phyloP scores from a whole-genome alignment of 2,888 invertebrate genomes.

The Chrysolina haemoptera region DNA sequence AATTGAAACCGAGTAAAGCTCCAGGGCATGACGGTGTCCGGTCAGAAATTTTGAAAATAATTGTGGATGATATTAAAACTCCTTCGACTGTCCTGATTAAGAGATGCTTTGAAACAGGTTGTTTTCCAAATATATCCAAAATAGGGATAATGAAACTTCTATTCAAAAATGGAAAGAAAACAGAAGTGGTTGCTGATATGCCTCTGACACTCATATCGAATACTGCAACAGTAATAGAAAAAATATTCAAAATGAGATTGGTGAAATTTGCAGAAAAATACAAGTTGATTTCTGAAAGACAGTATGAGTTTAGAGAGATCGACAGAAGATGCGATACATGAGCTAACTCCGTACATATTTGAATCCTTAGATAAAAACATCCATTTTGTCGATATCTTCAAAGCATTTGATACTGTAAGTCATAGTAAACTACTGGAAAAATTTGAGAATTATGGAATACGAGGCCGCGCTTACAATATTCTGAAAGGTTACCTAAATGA shows the following conservation, averaged over 20 bases:
- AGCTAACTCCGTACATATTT: too few species aligned
- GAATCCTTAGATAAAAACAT: too few species aligned
- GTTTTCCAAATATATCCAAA: background rate
- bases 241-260: constrained; percentile 8
- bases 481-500: too few species aligned
- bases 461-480: too few species aligned
- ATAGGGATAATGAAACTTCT: background rate
- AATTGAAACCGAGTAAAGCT: background rate
- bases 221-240: background rate
- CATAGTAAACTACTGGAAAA: too few species aligned
- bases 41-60: constrained; percentile 1
- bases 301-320: too few species aligned
- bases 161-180: constrained; percentile 5
- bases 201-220: background rate
- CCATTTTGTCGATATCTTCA: too few species aligned
- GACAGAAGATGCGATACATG: too few species aligned
- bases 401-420: too few species aligned
- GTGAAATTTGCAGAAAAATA: constrained; percentile 9
- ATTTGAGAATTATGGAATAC: too few species aligned
- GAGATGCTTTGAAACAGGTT: background rate
- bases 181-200: background rate
- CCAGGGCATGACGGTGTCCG: background rate
- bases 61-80: background rate
- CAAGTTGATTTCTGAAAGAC: background rate
- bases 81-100: background rate